Evolutionary conservation across 2,888 invertebrate species (phyloP).

Genomic region (Chrysolina americana): DNA sequence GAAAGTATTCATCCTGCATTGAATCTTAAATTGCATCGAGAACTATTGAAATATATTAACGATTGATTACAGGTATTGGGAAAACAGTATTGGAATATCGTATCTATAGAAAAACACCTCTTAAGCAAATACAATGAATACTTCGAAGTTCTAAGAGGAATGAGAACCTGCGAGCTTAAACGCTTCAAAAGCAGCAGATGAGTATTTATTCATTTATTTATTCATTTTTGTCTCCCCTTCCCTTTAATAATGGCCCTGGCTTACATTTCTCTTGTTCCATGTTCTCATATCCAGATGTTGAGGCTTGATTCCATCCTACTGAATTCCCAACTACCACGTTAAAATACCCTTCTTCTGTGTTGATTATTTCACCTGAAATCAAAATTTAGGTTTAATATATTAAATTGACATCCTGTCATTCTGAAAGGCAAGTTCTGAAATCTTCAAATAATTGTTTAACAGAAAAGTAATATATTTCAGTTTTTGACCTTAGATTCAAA

Average conservation of each 20-base stretch:
- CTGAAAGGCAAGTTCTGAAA: slow-evolving; percentile 12
- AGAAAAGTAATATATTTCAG: not conserved
- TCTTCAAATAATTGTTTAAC: not conserved
- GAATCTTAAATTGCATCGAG: not conserved
- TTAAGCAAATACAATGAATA: slow-evolving; percentile 1
- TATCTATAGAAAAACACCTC: slow-evolving; percentile 9
- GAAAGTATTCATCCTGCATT: not conserved
- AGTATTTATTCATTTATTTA: slow-evolving; percentile 18
- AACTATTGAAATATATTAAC: not conserved
- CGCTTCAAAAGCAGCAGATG: not conserved
- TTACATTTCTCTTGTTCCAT: slow-evolving; percentile 24
- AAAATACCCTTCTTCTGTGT: slow-evolving; percentile 20
- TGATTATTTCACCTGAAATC: slow-evolving; percentile 24
- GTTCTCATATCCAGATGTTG: slow-evolving; percentile 23
- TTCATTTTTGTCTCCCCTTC: slow-evolving; percentile 6
- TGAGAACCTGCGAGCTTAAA: slow-evolving; percentile 14
- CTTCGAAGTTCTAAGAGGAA: not conserved
- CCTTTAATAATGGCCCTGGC: slow-evolving; percentile 15
- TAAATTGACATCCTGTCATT: not conserved
- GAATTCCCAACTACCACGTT: slow-evolving; percentile 18
- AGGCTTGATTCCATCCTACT: slow-evolving; percentile 21
- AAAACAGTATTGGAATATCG: slow-evolving; percentile 17
- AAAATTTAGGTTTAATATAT: slow-evolving; percentile 16
- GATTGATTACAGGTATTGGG: slow-evolving; percentile 6
- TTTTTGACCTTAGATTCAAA: not conserved